Conservation (phyloP, 2,113 vertebrate species). For the Pachyramphus minor region DNA sequence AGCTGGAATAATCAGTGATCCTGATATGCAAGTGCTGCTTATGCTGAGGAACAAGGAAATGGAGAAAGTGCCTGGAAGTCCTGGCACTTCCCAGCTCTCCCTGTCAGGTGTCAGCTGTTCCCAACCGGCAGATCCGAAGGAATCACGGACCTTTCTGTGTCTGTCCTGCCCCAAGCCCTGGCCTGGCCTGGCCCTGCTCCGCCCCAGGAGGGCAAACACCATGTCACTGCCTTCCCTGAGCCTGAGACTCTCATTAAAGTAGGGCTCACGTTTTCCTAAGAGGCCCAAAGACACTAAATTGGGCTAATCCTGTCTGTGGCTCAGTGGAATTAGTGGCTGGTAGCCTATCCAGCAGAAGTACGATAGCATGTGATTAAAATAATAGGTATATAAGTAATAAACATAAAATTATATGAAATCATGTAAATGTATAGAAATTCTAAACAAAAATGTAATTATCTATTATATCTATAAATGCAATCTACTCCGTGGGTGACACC, state of each 20-base stretch:
- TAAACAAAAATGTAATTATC: background rate
- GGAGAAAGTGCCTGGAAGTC: background rate
- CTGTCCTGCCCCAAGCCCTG: background rate
- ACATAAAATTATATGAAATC: background rate
- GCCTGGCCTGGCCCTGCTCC: background rate
- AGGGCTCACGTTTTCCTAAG: accelerated
- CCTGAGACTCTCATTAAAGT: accelerated
- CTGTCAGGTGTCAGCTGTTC: background rate
- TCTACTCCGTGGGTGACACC: no score
- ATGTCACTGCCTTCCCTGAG: background rate
- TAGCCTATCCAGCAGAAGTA: background rate
- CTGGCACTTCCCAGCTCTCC: background rate
- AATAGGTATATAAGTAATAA: background rate
- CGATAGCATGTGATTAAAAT: background rate
- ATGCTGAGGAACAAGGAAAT: background rate
- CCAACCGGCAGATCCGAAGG: background rate
- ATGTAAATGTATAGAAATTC: background rate
- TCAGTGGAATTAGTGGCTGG: background rate
- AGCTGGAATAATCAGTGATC: background rate
- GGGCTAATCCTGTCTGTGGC: background rate
- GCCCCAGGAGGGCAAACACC: background rate
- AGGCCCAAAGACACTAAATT: accelerated
- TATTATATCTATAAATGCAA: no score
- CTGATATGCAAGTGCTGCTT: accelerated
- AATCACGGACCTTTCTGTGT: accelerated